Evolutionary conservation across 2,797 vertebrate genomes (phyloP), one percentile per base, ranked within the genome.

Genomic region (Gymnothorax javanicus): DNA sequence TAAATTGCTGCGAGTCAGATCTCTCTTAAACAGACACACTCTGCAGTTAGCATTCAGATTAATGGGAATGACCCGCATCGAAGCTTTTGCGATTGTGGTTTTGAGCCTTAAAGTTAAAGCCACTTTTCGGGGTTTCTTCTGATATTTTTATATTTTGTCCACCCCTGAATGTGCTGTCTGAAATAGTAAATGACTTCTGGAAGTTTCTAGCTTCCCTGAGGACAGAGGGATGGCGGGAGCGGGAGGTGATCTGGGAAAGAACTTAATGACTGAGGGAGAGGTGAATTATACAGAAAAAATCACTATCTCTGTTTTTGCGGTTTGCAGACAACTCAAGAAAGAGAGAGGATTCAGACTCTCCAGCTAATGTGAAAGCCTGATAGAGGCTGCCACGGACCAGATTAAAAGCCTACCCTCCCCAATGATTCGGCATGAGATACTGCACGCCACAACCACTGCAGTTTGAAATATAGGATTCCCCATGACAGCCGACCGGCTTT

Each of bases 401-500:
- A 87, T 69, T 75, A 73, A n/a, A 25, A 81, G 73, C 60, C 20
- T 52, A 43, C 33, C 73, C 43, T 4, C 73, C 23, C 25, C 33
- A 33, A 54, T 81, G 59, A 82, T 62, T 79, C 23, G n/a, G n/a
- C 73, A 77, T 13, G n/a, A 56, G 77, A 52, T 33, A 54, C 81
- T 58, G n/a, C 62, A 85, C 86, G 90, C 69, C 90, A 88, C 87
- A 84, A 87, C 85, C 89, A 90, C 89, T 92, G 89, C 91, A 91
- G 91, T 89, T 85, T 89, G 91, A 92, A 90, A 91, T 91, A 91
- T 90, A 89, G 89, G 88, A 89, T 87, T 90, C 57, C 87, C 88
- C 88, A 89, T 91, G 92, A 93, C 92, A 91, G 87, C 85, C 87
- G 88, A 92, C 88, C 91, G 33, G 89, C 90, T 92, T 91, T 92